Evolutionary conservation across 2,888 invertebrate species (phyloP), one percentile per base, ranked within the genome.

Genomic region (Phyllotreta striolata): DNA sequence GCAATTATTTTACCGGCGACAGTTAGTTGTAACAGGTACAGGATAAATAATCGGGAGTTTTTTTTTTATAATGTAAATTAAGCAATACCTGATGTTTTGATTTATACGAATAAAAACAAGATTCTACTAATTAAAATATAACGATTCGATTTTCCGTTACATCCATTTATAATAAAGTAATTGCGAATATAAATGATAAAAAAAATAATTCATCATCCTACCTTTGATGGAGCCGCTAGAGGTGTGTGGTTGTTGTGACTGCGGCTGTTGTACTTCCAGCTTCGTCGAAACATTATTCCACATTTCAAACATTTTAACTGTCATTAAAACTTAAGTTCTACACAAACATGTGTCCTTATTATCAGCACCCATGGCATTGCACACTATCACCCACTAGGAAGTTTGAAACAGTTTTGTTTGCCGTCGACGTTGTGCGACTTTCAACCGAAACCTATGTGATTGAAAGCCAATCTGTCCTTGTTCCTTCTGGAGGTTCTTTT

Each of bases 181-280:
- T 24, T 24, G n/a, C n/a, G n/a, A n/a, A n/a, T n/a, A n/a, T n/a
- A n/a, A n/a, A n/a, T n/a, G n/a, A n/a, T n/a, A n/a, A n/a, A n/a
- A n/a, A 47, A 57, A 24, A 24, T 24, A 24, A 24, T 24, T 24
- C 4, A 24, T 24, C 24, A 34, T 43, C 66, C 55, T 89, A 91
- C 91, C 91, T 91, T 91, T 91, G 83, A 91, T 91, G 81, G 90
- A 91, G 84, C 91, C 91, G 83, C 90, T 90, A 80, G 90, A 90
- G 63, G 90, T 91, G 83, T 91, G 91, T 66, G 90, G 90, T 79
- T 90, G 90, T 80, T 90, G 91, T 46, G 80, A 73, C 78, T 87
- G 88, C 68, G 86, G 83, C 78, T 86, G 87, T 77, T 84, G 87
- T 80, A 89, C 87, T 81, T 90, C 90, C 86, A 90, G 81, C 84